Evolutionary conservation across 2,888 invertebrate species (phyloP).

Genomic region (Dorcus hopei): DNA sequence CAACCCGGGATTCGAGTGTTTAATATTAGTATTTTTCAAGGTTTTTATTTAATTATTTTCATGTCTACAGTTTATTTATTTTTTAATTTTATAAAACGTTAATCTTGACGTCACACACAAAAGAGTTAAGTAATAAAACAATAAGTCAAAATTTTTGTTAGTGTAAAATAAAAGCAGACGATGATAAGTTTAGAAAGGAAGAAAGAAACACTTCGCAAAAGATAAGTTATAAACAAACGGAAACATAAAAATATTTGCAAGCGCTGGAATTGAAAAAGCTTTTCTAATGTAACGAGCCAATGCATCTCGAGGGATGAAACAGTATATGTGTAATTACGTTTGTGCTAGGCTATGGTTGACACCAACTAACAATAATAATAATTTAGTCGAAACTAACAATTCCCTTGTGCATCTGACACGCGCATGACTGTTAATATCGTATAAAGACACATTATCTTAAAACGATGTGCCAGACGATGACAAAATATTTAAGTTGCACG

Average conservation of each 20-base stretch:
- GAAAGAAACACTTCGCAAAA: too few relatives aligned
- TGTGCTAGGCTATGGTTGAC: constrained; percentile 49
- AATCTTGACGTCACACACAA: too few relatives aligned
- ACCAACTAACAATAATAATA: constrained; percentile 36
- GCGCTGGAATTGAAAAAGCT: constrained; percentile 5
- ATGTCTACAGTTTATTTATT: too few relatives aligned
- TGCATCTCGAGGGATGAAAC: constrained; percentile 42
- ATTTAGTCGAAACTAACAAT: constrained; percentile 36
- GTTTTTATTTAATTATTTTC: too few relatives aligned
- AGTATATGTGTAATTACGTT: constrained; percentile 39
- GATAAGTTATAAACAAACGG: too few relatives aligned
- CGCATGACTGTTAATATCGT: constrained; percentile 13
- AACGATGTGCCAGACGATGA: constrained; percentile 16
- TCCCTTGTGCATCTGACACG: constrained; percentile 38
- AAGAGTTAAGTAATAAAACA: not conserved
- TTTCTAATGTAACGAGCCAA: constrained; percentile 6
- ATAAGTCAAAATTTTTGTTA: too few relatives aligned
- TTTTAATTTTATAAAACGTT: too few relatives aligned
- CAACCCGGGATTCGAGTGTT: too few relatives aligned
- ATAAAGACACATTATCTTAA: constrained; percentile 11
- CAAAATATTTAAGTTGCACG: not conserved
- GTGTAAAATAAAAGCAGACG: too few relatives aligned
- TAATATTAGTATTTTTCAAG: too few relatives aligned
- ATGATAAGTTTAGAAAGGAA: too few relatives aligned
- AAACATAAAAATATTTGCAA: constrained; percentile 5